Base-by-base conservation (phyloP, 2,888 invertebrate species). In the Epinotia brunnichana region DNA sequence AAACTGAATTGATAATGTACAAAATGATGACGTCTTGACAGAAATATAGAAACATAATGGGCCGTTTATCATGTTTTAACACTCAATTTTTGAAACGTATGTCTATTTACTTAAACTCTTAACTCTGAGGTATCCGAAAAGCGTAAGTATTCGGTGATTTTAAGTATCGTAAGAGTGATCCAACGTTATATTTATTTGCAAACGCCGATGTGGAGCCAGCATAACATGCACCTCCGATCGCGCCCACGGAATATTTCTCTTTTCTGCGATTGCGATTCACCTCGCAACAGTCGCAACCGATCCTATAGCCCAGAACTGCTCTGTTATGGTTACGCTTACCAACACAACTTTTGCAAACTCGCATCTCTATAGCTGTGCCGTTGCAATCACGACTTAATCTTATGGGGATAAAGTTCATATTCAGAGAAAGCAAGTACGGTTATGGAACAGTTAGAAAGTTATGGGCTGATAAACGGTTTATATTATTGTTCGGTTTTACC, bases 271-370 rank as follows among this genome's bases (percentile, higher is more conserved):
- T 60, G 39, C 69, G 21, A 9, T 41, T 39, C 35, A 29, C 15
- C 54, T 56, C 44, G 39, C 69, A 59, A 61, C 24, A 15, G 62
- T 56, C 44, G 39, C 69, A 59, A 61, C 24, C 17, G 62, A 70
- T 70, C 51, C 15, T 53, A 64, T 64, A 53, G 60, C 17, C 53
- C 19, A 44, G 60, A 44, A 54, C 24, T 60, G 66, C n/a, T 53
- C 39, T 59, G 53, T 60, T 70, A 61, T 69, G 53, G 53, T 53
- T 19, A 69, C 48, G 35, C 48, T 13, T 19, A 48, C 29, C 17
- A 29, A 7, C 54, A 53, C 48, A 29, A 48, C 48, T 62, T 64
- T 15, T 19, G 19, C 54, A 54, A 39, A 0, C 19, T 53, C 54
- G 0, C 35, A 54, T 54, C 54, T 54, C 35, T 64, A 7, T 10